phyloP scores from a whole-genome alignment of 2,888 invertebrate species.

The Leptopilina myrica region DNA sequence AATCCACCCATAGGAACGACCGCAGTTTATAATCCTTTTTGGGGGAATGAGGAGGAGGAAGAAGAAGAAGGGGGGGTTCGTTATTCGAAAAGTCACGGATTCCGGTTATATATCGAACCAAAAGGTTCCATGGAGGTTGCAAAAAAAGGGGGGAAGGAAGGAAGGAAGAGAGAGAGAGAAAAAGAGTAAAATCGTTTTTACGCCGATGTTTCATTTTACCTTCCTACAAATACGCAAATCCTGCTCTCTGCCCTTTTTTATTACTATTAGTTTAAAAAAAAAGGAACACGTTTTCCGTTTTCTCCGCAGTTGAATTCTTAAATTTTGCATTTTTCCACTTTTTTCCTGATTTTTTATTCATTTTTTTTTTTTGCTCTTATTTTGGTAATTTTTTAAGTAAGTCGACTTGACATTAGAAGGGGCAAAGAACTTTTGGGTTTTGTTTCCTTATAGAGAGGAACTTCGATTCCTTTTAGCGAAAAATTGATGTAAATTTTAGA shows the following conservation, averaged over 20 bases:
- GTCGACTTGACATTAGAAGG: too few species aligned
- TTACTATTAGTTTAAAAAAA: slow-evolving; percentile 18
- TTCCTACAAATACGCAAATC: slow-evolving; percentile 26
- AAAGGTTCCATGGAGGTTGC: not conserved
- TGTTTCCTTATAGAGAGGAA: too few species aligned
- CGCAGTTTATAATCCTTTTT: slow-evolving; percentile 48
- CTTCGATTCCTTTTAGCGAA: too few species aligned
- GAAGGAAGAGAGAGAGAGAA: not conserved
- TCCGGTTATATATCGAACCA: slow-evolving; percentile 7
- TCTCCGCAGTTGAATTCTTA: too few species aligned
- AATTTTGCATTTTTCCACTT: too few species aligned
- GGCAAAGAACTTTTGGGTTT: too few species aligned
- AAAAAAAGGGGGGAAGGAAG: not conserved
- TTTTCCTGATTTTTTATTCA: too few species aligned
- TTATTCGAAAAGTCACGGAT: slow-evolving; percentile 40
- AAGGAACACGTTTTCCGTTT: not conserved
- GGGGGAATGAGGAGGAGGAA: too few species aligned
- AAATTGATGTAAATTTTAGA: too few species aligned
- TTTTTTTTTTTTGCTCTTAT: too few species aligned
- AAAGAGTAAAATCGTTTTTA: slow-evolving; percentile 21
- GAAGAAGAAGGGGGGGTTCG: not conserved
- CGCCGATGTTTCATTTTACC: slow-evolving; percentile 31
- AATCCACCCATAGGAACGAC: slow-evolving; percentile 52
- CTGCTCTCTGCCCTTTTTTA: slow-evolving; percentile 13
- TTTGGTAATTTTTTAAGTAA: too few species aligned